Evolutionary conservation across 2,113 vertebrate genomes (phyloP).

Genomic region (Osmerus mordax): DNA sequence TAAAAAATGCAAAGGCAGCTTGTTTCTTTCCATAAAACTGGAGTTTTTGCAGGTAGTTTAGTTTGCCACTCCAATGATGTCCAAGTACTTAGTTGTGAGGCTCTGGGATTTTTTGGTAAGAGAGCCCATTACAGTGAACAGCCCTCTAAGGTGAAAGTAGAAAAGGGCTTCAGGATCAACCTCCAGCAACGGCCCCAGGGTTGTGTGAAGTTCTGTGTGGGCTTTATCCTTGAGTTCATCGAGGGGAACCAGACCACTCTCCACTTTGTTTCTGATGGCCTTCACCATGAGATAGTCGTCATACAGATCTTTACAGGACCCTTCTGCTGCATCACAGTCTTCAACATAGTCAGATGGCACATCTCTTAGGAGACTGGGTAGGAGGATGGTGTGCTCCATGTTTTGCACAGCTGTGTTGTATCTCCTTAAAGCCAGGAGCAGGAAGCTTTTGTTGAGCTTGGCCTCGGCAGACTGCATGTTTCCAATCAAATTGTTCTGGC

Average conservation of each 20-base stretch:
- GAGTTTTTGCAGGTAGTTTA: slow-evolving; percentile 24
- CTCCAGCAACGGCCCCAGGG: slow-evolving; percentile 43
- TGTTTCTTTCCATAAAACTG: background rate
- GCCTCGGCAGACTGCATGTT: slow-evolving; percentile 64
- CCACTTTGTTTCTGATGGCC: slow-evolving; percentile 74
- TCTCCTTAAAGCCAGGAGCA: slow-evolving; percentile 66
- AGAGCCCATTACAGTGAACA: slow-evolving; percentile 77
- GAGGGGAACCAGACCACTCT: slow-evolving; percentile 68
- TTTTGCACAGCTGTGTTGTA: slow-evolving; percentile 74
- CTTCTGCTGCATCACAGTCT: background rate
- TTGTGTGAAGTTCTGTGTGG: background rate
- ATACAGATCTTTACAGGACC: slow-evolving; percentile 65
- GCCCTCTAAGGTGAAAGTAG: slow-evolving; percentile 77
- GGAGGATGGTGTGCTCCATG: slow-evolving; percentile 89
- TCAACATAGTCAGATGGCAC: slow-evolving; percentile 58
- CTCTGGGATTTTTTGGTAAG: slow-evolving; percentile 78
- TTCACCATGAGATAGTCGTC: slow-evolving; percentile 80
- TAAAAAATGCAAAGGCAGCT: background rate
- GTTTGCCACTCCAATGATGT: slow-evolving; percentile 73
- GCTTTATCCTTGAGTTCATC: slow-evolving; percentile 47
- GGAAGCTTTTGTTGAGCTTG: slow-evolving; percentile 49
- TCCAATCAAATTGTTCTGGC: slow-evolving; percentile 24
- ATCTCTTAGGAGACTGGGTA: slow-evolving; percentile 85
- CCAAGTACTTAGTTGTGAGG: slow-evolving; percentile 81
- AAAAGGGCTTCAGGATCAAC: slow-evolving; percentile 70